Evolutionary conservation across 2,797 vertebrate species (phyloP), one percentile per base, ranked within the genome.

Genomic region (Hirundo rustica): DNA sequence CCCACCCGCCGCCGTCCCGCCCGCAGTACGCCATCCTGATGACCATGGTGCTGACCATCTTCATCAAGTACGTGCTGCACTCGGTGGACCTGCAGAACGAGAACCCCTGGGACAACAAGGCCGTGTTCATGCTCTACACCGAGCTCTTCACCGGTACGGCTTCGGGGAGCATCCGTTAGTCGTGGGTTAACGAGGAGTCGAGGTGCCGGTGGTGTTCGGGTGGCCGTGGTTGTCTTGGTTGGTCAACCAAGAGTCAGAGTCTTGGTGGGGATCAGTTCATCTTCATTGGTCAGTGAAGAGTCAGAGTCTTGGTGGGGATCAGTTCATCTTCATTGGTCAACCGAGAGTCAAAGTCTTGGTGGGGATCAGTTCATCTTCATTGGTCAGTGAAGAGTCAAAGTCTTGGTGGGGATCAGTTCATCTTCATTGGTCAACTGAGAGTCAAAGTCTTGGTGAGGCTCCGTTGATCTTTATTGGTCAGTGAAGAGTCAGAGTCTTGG

Each of bases 101-200:
- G 88, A 99, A 99, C 91, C 99, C 99, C 7, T 99, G 99, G 99
- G 99, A 99, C 97, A 99, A 99, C 97, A 99, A 99, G 94, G 99
- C 99, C 0, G 99, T 99, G 36, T 99, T 99, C 92, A 99, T 99
- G 99, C 98, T 99, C 30, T 99, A 99, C 96, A 99, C 99, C 0
- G 99, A 99, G 97, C 99, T 99, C 72, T 98, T 99, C 95, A 99
- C 99, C 40, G 99, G 99, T 99, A 88, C 8, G 6, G 22, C 4
- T 9, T n/a, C 0, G 4, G 0, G 5, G 2, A 2, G 11, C 3
- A 12, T n/a, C n/a, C n/a, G 9, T 66, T 29, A 45, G 29, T 1
- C 1, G 0, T 4, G 0, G 0, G 0, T 30, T 22, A 21, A 61
- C 0, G 1, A 45, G 4, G 26, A 1, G 2, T 0, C 1, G 34